Base-by-base conservation (phyloP, 2,888 invertebrate species). In the Oscheius sp. region DNA sequence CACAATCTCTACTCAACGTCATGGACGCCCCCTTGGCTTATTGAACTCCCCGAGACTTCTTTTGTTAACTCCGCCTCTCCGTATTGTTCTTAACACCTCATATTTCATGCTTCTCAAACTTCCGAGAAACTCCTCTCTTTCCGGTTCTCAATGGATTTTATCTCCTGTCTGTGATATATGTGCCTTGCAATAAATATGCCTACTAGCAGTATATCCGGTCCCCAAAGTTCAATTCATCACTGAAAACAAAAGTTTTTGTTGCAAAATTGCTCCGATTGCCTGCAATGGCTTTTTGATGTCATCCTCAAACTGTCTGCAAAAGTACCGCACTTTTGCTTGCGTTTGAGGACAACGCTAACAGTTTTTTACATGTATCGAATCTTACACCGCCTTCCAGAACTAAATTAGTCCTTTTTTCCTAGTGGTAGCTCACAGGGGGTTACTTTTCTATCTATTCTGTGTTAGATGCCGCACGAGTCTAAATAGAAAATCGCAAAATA, bases 1-100 rank as follows among this genome's bases (percentile, higher is more conserved):
- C 32, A 63, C 48, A 68, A 68, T 51, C 68, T 68, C 55, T 68
- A 68, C 68, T 37, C 53, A 65, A 51, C 65, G 68, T 68, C 68
- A 53, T 55, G 55, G 68, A 68, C 68, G 68, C 68, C 55, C 68
- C 65, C 65, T 55, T 65, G 65, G 29, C 47, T 48, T 68, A 68
- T 68, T 68, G 68, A 68, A 68, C 68, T 55, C 55, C 35, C 13
- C n/a, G 35, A 29, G 32, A 55, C 55, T 32, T 32, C 55, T 21
- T 55, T 53, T 55, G 55, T 42, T 55, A 68, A 55, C 63, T 63
- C 35, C 68, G 55, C 55, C 68, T 37, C 37, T 68, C 29, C 55
- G 21, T 42, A 68, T 68, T 68, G 53, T 55, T 68, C 42, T 37
- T 37, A 35, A 55, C 55, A 68, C 33, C 68, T 68, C 68, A 55